A percentile compares a stretch with the other conserved stretches of the same genome.
phyloP scores from a whole-genome alignment of 2,797 vertebrate genomes.

The Mus minutoides region DNA sequence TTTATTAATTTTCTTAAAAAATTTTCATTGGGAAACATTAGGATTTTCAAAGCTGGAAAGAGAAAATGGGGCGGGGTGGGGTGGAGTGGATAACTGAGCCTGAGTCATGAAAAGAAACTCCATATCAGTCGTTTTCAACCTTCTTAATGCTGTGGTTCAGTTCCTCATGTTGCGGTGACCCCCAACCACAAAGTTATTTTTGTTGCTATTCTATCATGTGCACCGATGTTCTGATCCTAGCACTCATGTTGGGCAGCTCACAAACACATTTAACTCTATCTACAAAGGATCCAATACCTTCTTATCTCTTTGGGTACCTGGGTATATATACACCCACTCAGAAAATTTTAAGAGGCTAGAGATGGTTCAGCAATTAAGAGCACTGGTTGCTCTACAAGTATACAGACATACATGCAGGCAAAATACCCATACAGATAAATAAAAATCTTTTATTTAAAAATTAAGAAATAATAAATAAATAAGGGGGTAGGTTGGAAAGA shows the following conservation, averaged over 20 bases:
- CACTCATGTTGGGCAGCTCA: neutral
- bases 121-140: neutral
- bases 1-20: neutral
- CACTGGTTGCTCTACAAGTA: neutral
- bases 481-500: neutral
- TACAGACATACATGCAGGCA: neutral
- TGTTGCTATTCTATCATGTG: neutral
- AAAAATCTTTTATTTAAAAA: neutral
- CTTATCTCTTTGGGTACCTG: no score
- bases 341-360: neutral
- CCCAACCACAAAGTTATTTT: neutral
- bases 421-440: neutral
- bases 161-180: neutral
- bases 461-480: neutral
- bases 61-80: no score
- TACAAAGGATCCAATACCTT: neutral
- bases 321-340: neutral
- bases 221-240: neutral
- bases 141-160: neutral
- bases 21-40: slow-evolving; percentile 14
- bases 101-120: neutral
- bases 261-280: neutral
- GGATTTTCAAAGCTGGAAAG: slow-evolving; percentile 22
- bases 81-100: no score
- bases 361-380: neutral